Conservation (phyloP, 2,113 vertebrate species). For the Rhinoptilus africanus region DNA sequence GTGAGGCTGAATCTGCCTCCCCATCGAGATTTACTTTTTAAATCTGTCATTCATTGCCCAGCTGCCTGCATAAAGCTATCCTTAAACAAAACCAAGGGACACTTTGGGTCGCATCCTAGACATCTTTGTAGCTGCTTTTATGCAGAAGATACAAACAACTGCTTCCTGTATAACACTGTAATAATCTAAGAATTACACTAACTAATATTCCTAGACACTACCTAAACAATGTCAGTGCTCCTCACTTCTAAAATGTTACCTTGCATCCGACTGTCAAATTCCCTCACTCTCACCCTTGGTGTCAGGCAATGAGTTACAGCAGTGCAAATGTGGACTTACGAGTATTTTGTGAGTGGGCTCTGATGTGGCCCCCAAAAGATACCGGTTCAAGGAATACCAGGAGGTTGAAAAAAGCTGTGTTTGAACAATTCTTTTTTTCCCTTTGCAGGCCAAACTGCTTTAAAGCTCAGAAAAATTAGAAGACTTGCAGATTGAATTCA, state of each 20-base stretch:
- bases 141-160: not conserved
- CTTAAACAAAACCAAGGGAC: not conserved
- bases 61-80: not conserved
- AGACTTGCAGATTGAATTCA: not conserved
- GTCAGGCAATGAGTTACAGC: not conserved
- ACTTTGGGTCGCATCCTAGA: not conserved
- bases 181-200: not conserved
- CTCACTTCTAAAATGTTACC: not conserved
- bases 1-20: not conserved
- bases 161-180: not conserved
- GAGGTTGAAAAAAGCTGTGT: not conserved
- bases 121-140: not conserved
- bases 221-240: not conserved
- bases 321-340: accelerated
- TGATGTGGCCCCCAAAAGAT: not conserved
- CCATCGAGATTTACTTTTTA: not conserved
- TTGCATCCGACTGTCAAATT: not conserved
- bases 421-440: not conserved
- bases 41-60: not conserved
- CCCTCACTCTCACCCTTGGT: too few species aligned
- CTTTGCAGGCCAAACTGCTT: not conserved
- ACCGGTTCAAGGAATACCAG: not conserved
- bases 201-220: not conserved
- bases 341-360: not conserved
- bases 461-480: not conserved